phyloP scores from a whole-genome alignment of 2,113 vertebrate genomes.

The Dicentrarchus labrax region DNA sequence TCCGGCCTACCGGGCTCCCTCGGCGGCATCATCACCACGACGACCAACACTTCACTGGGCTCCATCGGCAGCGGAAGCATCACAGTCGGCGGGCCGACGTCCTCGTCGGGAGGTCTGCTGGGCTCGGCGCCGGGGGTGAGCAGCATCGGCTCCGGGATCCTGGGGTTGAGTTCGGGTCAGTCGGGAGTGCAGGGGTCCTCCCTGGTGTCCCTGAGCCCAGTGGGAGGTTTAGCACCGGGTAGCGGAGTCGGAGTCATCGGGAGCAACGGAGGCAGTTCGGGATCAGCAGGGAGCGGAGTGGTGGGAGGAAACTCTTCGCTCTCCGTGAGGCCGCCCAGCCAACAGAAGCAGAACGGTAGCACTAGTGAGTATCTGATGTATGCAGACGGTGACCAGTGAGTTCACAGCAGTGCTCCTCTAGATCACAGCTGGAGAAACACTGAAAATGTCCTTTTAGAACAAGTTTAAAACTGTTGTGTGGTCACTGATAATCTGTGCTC shows the following conservation, averaged over 20 bases:
- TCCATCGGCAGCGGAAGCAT: conserved; percentile 65
- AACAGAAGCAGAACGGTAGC: conserved; percentile 90
- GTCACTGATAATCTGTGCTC: no score
- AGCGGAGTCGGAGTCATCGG: conserved; percentile 78
- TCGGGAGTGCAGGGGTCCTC: conserved; percentile 62
- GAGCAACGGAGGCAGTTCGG: conserved; percentile 74
- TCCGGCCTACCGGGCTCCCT: conserved; percentile 64
- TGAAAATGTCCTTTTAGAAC: neutral
- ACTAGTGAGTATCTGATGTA: conserved; percentile 84
- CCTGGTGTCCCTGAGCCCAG: conserved; percentile 62
- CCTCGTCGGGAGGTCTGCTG: conserved; percentile 67
- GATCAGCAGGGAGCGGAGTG: conserved; percentile 44
- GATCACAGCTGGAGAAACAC: neutral
- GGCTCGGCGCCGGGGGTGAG: conserved; percentile 52
- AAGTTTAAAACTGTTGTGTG: neutral
- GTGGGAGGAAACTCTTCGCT: conserved; percentile 74
- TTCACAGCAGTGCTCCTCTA: neutral
- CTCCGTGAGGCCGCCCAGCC: conserved; percentile 84
- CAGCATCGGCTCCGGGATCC: conserved; percentile 62
- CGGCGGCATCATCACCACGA: conserved; percentile 53
- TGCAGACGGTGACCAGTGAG: neutral
- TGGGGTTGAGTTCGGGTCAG: conserved; percentile 70
- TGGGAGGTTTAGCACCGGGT: conserved; percentile 68
- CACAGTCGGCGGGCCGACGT: conserved; percentile 72
- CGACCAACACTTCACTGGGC: conserved; percentile 47